Base-by-base conservation (phyloP, 2,888 invertebrate species). In the Chalcis sispes region DNA sequence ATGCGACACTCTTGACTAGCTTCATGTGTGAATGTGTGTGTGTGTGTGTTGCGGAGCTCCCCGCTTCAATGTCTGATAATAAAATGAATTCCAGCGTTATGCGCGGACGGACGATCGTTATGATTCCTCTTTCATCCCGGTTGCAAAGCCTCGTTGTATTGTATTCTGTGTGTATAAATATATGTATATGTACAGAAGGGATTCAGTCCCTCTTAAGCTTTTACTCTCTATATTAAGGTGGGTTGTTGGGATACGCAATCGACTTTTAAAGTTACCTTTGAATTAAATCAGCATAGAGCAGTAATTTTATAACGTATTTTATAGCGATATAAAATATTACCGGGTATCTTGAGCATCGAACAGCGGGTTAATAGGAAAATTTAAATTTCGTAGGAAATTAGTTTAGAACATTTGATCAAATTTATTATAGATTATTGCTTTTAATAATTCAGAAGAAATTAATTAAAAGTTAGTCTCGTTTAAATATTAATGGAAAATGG, bases 61-160 rank as follows among this genome's bases (percentile, higher is more conserved):
- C n/a, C 20, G 48, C 48, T 64, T 64, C 64, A 72, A 29, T 29
- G 13, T 46, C 27, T 23, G 56, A 46, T 56, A 62, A 64, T 72
- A 46, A 64, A 72, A 72, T 72, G 62, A 72, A 64, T 72, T 62
- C 54, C 54, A 15, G n/a, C 46, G n/a, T 48, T 62, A 48, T 54
- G 54, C 52, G 52, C 64, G 2, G 23, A 7, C 27, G 10, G 50
- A 7, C 36, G 20, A 29, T 42, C 56, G 61, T 40, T 52, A 59
- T 59, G 46, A 69, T 52, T 20, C 40, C 36, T 7, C 32, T 8
- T 3, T n/a, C n/a, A n/a, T n/a, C n/a, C n/a, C n/a, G n/a, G n/a
- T n/a, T n/a, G n/a, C n/a, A n/a, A n/a, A n/a, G n/a, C n/a, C n/a
- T n/a, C n/a, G n/a, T n/a, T n/a, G n/a, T n/a, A n/a, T n/a, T n/a